These are phyloP conservation scores for Scaptomyza pallida DNA, from an alignment of 1,140 invertebrate species.

Conservation along the genomic window DNA sequence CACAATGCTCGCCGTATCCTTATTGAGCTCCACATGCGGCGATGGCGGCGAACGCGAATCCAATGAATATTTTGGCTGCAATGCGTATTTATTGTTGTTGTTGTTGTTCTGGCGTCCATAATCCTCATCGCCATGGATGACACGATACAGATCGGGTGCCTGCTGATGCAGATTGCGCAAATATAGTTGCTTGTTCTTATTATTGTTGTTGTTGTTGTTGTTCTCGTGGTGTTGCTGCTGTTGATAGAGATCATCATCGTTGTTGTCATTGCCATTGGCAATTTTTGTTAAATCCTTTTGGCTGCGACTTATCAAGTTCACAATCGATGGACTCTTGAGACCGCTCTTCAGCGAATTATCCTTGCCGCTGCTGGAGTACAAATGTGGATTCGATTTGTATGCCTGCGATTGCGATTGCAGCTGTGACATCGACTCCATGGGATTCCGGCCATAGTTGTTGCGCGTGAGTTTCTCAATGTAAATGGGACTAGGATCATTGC, in stretches of 20 bases:
- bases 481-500: slow-evolving; percentile 83
- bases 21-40: slow-evolving; percentile 70
- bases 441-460: slow-evolving; percentile 68
- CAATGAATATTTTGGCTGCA: slow-evolving; percentile 71
- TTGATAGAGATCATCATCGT: slow-evolving; percentile 26
- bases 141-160: slow-evolving; percentile 90
- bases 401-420: slow-evolving; percentile 63
- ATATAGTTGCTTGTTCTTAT: slow-evolving; percentile 88
- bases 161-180: slow-evolving; percentile 89
- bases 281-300: slow-evolving; percentile 89
- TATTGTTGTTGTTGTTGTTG: slow-evolving; percentile 84
- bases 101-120: slow-evolving; percentile 40
- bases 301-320: slow-evolving; percentile 92
- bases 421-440: neutral
- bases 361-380: slow-evolving; percentile 89
- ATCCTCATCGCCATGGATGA: slow-evolving; percentile 85
- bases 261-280: slow-evolving; percentile 28
- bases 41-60: slow-evolving; percentile 72
- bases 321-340: slow-evolving; percentile 92
- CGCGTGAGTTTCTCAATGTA: slow-evolving; percentile 82
- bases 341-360: slow-evolving; percentile 85
- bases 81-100: slow-evolving; percentile 60
- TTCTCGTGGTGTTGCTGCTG: slow-evolving; percentile 14
- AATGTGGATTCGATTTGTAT: slow-evolving; percentile 91
- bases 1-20: slow-evolving; percentile 84